phyloP scores from a whole-genome alignment of 2,797 vertebrate species.

The Microcaecilia unicolor region DNA sequence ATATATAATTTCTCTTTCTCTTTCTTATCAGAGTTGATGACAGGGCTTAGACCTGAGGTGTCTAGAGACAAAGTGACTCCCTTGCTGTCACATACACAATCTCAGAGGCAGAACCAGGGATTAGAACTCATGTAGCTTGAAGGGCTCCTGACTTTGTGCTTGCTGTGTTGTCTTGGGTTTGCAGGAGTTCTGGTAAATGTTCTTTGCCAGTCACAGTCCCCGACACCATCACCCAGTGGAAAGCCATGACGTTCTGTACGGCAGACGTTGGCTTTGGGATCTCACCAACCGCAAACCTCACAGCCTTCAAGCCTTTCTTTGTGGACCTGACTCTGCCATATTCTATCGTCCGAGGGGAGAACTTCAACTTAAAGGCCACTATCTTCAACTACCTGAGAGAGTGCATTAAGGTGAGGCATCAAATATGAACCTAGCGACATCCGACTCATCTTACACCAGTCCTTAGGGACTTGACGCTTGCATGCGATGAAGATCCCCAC shows the following conservation, averaged over 20 bases:
- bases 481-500: background rate
- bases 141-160: background rate
- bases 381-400: conserved; percentile 52
- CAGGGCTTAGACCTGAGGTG: background rate
- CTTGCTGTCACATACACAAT: background rate
- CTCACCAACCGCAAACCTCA: conserved; percentile 41
- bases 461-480: background rate
- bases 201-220: conserved; percentile 45
- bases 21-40: no score
- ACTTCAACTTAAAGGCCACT: conserved; percentile 56
- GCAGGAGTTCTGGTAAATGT: conserved; percentile 18
- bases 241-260: conserved; percentile 67
- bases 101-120: background rate
- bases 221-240: conserved; percentile 68
- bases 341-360: conserved; percentile 65
- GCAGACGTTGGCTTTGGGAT: conserved; percentile 53
- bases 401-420: conserved; percentile 56
- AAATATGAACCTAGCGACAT: background rate
- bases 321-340: conserved; percentile 62
- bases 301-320: conserved; percentile 67
- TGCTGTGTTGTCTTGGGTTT: background rate
- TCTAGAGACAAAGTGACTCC: background rate
- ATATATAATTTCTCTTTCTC: no score
- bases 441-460: background rate
- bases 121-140: background rate